Conservation (phyloP, 2,888 invertebrate genomes). For the Ormyrus rosae region DNA sequence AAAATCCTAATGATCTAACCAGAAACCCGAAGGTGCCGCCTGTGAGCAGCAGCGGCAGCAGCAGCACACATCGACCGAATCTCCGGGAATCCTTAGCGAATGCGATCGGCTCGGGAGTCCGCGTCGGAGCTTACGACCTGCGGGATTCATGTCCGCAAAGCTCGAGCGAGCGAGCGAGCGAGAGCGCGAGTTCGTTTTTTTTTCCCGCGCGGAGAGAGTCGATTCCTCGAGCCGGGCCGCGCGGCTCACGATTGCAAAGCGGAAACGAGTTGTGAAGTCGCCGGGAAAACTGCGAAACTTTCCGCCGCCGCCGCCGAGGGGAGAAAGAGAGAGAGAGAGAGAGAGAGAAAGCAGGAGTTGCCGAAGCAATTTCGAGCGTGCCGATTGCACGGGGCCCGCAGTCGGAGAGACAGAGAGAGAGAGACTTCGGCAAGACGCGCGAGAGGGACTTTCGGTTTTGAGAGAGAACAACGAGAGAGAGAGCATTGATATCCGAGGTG, state of each 20-base stretch:
- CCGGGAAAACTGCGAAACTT: conserved; percentile 50
- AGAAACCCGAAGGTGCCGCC: too few species aligned
- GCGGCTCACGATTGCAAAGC: conserved; percentile 27
- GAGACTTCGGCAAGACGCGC: not conserved
- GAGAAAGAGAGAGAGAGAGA: too few species aligned
- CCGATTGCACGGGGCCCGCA: conserved; percentile 42
- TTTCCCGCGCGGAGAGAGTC: too few species aligned
- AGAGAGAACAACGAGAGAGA: not conserved
- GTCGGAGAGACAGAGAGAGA: not conserved
- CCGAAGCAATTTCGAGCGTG: conserved; percentile 53
- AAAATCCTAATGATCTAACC: too few species aligned
- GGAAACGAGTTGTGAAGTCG: conserved; percentile 55
- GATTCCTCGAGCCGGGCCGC: too few species aligned
- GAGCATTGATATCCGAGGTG: not conserved
- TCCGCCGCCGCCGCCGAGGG: not conserved
- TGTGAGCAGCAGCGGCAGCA: too few species aligned
- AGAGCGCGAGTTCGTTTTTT: not conserved
- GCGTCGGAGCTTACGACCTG: too few species aligned
- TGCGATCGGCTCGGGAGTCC: too few species aligned
- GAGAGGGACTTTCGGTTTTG: not conserved
- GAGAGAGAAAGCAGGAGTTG: conserved; percentile 32
- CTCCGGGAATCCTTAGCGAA: too few species aligned
- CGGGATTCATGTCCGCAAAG: too few species aligned
- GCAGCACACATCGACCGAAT: too few species aligned
- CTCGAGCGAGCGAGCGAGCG: not conserved